Evolutionary conservation across 1,140 invertebrate species (phyloP).

Genomic region (Steinernema feltiae): DNA sequence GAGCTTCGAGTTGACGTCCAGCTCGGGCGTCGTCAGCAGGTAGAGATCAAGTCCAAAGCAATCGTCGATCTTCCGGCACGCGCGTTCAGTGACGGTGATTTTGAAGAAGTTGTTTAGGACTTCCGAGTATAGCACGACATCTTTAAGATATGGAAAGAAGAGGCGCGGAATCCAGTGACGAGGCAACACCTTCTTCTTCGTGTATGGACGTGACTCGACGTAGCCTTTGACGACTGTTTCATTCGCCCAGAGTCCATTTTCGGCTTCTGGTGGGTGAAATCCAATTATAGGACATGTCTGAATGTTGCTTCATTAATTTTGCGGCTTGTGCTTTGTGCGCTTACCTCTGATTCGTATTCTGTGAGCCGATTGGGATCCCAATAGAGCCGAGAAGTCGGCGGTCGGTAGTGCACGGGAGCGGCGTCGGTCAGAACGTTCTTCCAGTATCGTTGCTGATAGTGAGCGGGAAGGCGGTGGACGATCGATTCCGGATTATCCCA

Average conservation of each 20-base stretch:
- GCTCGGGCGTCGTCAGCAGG: conserved; percentile 53
- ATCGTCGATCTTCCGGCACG: conserved; percentile 77
- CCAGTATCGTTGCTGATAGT: conserved; percentile 78
- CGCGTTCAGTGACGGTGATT: conserved; percentile 72
- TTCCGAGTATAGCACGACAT: conserved; percentile 85
- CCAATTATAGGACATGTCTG: conserved; percentile 30
- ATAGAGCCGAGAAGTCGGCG: conserved; percentile 69
- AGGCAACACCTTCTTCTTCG: conserved; percentile 53
- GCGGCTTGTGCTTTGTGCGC: no score
- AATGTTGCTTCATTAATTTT: no score
- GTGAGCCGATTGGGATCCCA: conserved; percentile 68
- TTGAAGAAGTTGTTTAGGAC: conserved; percentile 79
- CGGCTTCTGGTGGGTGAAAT: conserved; percentile 70
- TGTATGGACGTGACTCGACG: conserved; percentile 64
- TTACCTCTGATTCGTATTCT: conserved; percentile 52
- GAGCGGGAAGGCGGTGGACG: conserved; percentile 67
- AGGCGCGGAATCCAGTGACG: conserved; percentile 67
- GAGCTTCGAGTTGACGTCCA: conserved; percentile 52
- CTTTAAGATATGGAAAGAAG: conserved; percentile 75
- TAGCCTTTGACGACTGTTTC: conserved; percentile 88
- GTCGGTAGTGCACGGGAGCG: conserved; percentile 76
- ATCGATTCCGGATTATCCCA: conserved; percentile 52
- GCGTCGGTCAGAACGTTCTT: conserved; percentile 74
- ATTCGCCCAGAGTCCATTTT: conserved; percentile 88
- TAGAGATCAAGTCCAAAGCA: conserved; percentile 90